Base-by-base conservation (phyloP, 2,888 invertebrate species). In the Melanostoma mellinum region DNA sequence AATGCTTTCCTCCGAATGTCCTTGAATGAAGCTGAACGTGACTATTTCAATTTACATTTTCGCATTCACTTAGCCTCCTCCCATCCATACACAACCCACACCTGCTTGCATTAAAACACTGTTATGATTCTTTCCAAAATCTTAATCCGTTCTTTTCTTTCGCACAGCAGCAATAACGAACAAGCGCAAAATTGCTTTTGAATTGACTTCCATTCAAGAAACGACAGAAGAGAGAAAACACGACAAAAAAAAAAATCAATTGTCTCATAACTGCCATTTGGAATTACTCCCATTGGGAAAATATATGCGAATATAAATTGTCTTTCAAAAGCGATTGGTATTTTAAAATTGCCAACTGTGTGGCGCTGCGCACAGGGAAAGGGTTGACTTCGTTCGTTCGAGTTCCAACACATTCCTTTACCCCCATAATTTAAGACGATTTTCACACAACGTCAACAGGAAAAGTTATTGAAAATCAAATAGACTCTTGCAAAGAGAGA, bases 221-320 rank as follows among this genome's bases (percentile, higher is more conserved):
- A 20, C 20, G 20, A 20, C 20, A 20, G 20, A 20, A 20, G 38
- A 20, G 40, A 42, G 32, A 63, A 36, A n/a, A 44, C 44, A 32
- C 10, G 33, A 30, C 56, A 65, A 50, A 56, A 42, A 67, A 67
- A 50, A 76, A 77, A 73, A 84, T 84, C 84, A 84, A 84, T 84
- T 84, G 79, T 75, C 67, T 71, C 84, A 79, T 79, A 79, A 84
- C 79, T 79, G 79, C 71, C 84, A 75, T 79, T 79, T 48, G 60
- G 55, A 75, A 84, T 84, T 65, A 71, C 79, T 84, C 84, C 84
- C 84, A 61, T 79, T 79, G 84, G 84, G 78, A 30, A 61, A 71
- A 79, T 79, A 75, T 84, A 84, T 79, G 74, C 79, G 79, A 79
- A 84, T 75, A 84, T 84, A 84, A 84, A 84, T 79, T 84, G 84